phyloP scores from a whole-genome alignment of 2,113 vertebrate genomes.

The Circaetus cinerascens region DNA sequence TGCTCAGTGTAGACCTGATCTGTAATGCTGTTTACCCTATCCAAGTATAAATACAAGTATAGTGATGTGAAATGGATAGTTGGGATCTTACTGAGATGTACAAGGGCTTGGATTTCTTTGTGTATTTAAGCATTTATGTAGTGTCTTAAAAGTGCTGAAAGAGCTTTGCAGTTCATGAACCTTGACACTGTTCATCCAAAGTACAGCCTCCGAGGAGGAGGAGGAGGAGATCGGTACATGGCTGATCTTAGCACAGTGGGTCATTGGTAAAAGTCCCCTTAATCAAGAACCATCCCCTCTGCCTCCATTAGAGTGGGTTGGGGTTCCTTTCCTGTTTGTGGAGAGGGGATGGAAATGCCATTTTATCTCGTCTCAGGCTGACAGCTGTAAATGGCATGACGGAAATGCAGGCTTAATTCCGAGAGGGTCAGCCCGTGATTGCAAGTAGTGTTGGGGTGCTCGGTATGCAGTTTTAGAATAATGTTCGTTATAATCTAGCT shows the following conservation, averaged over 20 bases:
- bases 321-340: neutral
- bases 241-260: neutral
- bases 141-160: neutral
- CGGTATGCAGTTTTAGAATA: accelerated
- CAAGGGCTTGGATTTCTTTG: neutral
- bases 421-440: neutral
- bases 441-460: neutral
- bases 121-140: neutral
- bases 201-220: neutral
- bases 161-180: neutral
- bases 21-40: neutral
- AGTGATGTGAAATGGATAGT: neutral
- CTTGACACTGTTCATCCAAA: neutral
- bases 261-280: neutral
- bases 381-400: neutral
- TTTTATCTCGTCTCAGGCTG: neutral
- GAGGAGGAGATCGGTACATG: neutral
- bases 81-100: neutral
- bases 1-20: neutral
- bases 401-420: neutral
- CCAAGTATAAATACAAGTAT: neutral
- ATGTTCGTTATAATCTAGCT: neutral
- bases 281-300: neutral
- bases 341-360: accelerated
- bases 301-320: accelerated